Conservation (phyloP, 1,140 invertebrate genomes). For the Eciton burchellii region DNA sequence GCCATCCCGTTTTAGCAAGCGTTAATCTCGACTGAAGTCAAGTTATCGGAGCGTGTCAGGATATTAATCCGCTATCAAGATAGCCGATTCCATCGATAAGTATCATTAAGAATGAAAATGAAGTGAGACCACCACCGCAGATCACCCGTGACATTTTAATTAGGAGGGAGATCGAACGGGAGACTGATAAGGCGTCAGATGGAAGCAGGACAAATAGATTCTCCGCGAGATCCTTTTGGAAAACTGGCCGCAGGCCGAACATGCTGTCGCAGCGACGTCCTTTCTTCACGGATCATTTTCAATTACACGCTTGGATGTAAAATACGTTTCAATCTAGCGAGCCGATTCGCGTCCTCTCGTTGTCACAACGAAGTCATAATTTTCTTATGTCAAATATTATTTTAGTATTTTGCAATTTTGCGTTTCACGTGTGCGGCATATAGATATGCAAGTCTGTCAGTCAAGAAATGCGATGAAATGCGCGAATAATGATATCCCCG, state of each 20-base stretch:
- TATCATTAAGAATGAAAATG: constrained; percentile 4
- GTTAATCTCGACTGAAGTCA: constrained; percentile 35
- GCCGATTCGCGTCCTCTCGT: background rate
- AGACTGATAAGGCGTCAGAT: background rate
- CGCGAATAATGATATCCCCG: background rate
- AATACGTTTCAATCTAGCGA: background rate
- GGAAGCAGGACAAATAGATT: constrained; percentile 26
- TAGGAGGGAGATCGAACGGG: background rate
- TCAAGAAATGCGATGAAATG: too few species aligned
- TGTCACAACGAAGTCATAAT: too few species aligned
- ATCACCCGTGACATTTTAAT: constrained; percentile 13
- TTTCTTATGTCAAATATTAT: too few species aligned
- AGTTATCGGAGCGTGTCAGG: constrained; percentile 18
- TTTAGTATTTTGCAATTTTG: too few species aligned
- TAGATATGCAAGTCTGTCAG: too few species aligned
- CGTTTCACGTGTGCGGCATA: too few species aligned
- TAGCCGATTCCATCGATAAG: background rate
- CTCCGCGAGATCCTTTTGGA: constrained; percentile 35
- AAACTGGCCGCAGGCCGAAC: constrained; percentile 27
- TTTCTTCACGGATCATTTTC: background rate
- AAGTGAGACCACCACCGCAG: constrained; percentile 30
- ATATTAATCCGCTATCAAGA: background rate
- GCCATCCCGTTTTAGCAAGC: constrained; percentile 76
- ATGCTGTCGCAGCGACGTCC: constrained; percentile 26
- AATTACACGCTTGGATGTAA: background rate